Base-by-base conservation (phyloP, 2,797 vertebrate species). In the Linurgus olivaceus region DNA sequence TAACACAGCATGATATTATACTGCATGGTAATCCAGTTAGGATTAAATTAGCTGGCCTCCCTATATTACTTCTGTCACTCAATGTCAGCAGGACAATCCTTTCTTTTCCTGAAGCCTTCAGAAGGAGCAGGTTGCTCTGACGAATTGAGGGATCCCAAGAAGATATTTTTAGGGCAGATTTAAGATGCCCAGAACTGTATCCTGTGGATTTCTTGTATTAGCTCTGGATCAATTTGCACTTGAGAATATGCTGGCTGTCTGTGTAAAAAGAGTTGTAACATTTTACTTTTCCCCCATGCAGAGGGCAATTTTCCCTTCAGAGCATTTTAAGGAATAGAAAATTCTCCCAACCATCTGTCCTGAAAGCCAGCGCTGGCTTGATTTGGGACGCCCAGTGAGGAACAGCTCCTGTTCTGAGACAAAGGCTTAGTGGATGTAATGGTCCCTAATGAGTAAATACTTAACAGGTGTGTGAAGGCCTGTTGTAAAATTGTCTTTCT, bases 21-120 rank as follows among this genome's bases (percentile, higher is more conserved):
- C 8, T 68, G 65, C 15, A 31, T 37, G 28, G 71, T 82, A 91
- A 95, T 67, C 28, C 29, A 57, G 54, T 86, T 88, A 94, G 68
- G 57, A 78, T 78, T 75, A 55, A 85, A 86, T 92, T 75, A 55
- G 8, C 66, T 84, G 61, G 44, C 48, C 31, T 83, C 23, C 13
- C 38, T 42, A 17, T 72, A 90, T 90, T 94, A 72, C 73, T 92
- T 94, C 91, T 91, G 94, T 40, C 91, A 80, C 63, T 94, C 82
- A 86, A 4, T 31, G 28, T 83, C 62, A 83, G 28, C 13, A 90
- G 40, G 58, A 59, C 38, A 44, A 7, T 75, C 51, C 18, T 55
- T 72, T 68, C 61, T 66, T 63, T 74, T 61, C 38, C 38, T 68
- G 61, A 67, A 83, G 28, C 13, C 73, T 89, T 86, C 61, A 90